phyloP scores from a whole-genome alignment of 2,797 vertebrate genomes.

The Petrocephalus sullivani region DNA sequence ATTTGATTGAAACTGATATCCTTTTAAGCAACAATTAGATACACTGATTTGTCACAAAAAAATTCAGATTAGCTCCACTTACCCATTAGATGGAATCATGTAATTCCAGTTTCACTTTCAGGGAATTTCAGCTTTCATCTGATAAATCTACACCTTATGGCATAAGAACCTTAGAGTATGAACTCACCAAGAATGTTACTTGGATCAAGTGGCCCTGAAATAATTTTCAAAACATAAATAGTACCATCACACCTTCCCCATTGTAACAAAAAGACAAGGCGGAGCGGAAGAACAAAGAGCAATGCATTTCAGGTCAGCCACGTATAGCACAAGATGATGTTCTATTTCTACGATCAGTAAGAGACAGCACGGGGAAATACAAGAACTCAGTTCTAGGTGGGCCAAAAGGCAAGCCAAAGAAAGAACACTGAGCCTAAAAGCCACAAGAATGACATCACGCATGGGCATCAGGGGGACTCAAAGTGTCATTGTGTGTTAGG shows the following conservation, averaged over 20 bases:
- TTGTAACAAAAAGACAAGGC: neutral
- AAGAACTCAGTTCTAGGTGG: conserved; percentile 23
- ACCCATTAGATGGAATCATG: neutral
- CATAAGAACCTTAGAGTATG: conserved; percentile 8
- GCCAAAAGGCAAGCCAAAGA: neutral
- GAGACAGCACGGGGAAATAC: conserved; percentile 17
- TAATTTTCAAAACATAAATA: neutral
- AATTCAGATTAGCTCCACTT: neutral
- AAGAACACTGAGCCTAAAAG: neutral
- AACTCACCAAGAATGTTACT: neutral
- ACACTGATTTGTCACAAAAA: neutral
- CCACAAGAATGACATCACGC: neutral
- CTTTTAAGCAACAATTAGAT: neutral
- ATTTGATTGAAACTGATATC: neutral
- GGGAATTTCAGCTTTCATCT: neutral
- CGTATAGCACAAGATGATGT: neutral
- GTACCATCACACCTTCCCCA: neutral
- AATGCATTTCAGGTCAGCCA: neutral
- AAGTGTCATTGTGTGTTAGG: neutral
- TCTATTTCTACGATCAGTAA: neutral
- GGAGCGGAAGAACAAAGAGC: neutral
- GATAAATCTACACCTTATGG: neutral
- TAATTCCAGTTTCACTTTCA: neutral
- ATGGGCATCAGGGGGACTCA: neutral
- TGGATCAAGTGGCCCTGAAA: neutral